Base-by-base conservation (phyloP, 2,888 invertebrate species). In the Clitarchus hookeri region DNA sequence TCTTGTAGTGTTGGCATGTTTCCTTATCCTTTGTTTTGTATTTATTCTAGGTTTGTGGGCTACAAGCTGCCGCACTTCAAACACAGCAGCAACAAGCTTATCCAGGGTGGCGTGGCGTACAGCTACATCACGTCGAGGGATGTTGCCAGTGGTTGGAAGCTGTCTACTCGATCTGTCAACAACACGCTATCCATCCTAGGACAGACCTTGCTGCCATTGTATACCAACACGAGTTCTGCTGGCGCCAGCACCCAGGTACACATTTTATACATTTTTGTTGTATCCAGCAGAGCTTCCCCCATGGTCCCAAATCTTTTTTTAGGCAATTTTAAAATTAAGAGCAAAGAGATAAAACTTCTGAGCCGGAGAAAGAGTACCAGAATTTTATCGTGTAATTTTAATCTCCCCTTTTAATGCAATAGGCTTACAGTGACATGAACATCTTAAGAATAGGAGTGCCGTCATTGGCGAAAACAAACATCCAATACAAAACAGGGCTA, bases 1-100 rank as follows among this genome's bases (percentile, higher is more conserved):
- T 48, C 11, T 8, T 11, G 12, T 48, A 13, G 48, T 16, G 0
- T 13, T 48, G 48, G 48, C 48, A 48, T 48, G 16, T 16, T 11
- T 8, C 6, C 48, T 13, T 16, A 48, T 11, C 48, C 16, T 48
- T 48, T 6, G 0, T 25, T 44, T 25, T 44, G 83, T n/a, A 86
- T 89, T 89, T 86, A 87, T 91, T 91, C 11, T 89, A 98, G 97
- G 98, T 98, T 94, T 91, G 95, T 96, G 89, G 92, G 95, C 44
- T 97, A 97, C 91, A 98, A 98, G 92, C 90, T 97, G 87, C 97
- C 97, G 0, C 93, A 93, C 89, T 93, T 94, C 89, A 93, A 93
- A 85, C 91, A 93, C 87, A 93, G 93, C 88, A 90, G 92, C 1
- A 93, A 94, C 89, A 91, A 92, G 0, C 89, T 93, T 26, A 92